A percentile compares a stretch with the other conserved stretches of the same genome.
These are phyloP conservation scores for Lindbergichthys nudifrons DNA, from an alignment of 2,797 vertebrate genomes.

Conservation along the genomic window DNA sequence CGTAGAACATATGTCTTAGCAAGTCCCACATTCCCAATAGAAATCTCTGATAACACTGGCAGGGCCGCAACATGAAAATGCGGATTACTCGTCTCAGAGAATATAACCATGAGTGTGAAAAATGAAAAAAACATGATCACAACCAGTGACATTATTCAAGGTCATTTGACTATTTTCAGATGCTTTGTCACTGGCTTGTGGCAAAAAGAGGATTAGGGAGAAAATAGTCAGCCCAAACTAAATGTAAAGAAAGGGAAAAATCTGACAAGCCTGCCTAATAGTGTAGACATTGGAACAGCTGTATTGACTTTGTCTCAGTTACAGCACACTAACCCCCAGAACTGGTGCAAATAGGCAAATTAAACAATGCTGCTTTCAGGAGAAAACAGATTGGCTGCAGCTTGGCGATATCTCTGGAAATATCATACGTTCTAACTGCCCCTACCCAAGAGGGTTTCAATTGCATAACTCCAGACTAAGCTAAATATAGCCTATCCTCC, in stretches of 20 bases:
- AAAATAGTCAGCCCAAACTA: slow-evolving; percentile 38
- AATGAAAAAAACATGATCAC: slow-evolving; percentile 17
- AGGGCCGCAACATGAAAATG: slow-evolving; percentile 52
- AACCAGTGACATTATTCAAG: slow-evolving; percentile 68
- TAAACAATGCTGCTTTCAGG: slow-evolving; percentile 59
- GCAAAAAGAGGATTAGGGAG: slow-evolving; percentile 49
- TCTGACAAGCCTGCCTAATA: slow-evolving; percentile 58
- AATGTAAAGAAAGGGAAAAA: slow-evolving; percentile 52
- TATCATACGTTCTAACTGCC: slow-evolving; percentile 50
- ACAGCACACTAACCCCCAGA: slow-evolving; percentile 52
- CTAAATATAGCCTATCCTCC: slow-evolving; percentile 77
- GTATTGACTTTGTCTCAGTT: slow-evolving; percentile 75
- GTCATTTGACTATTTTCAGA: slow-evolving; percentile 72
- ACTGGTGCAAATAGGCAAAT: slow-evolving; percentile 65
- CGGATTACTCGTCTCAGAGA: slow-evolving; percentile 61
- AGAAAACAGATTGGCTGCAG: slow-evolving; percentile 47
- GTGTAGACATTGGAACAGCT: slow-evolving; percentile 65
- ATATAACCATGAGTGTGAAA: slow-evolving; percentile 28
- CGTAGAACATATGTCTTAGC: slow-evolving; percentile 69
- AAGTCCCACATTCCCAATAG: slow-evolving; percentile 66
- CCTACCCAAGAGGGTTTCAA: slow-evolving; percentile 59
- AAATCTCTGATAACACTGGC: slow-evolving; percentile 57
- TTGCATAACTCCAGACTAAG: slow-evolving; percentile 73
- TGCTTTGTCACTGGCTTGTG: slow-evolving; percentile 61
- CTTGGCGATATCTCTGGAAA: slow-evolving; percentile 53